Conservation (phyloP, 35 echinoderm and acorn worm species). For the Nesometra sesokonis region DNA sequence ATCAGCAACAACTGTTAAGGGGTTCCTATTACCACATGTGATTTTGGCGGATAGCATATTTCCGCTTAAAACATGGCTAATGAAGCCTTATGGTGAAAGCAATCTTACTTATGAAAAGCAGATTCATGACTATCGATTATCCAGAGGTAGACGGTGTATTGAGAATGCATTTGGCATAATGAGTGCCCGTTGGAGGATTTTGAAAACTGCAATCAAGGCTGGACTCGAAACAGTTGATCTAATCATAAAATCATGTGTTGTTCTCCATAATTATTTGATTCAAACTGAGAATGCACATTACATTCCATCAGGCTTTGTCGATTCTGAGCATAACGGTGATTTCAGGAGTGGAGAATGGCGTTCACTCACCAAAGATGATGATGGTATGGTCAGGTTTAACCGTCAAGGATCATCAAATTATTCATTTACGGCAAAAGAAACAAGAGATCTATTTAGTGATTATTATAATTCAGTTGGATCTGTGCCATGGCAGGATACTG, state of each 20-base stretch:
- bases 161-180: conserved; percentile 7
- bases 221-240: background rate
- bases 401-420: background rate
- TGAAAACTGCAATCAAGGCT: background rate
- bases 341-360: background rate
- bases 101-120: background rate
- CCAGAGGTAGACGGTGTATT: background rate
- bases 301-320: background rate
- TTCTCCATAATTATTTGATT: background rate
- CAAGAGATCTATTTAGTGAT: background rate
- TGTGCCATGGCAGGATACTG: background rate
- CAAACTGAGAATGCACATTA: background rate
- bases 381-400: background rate
- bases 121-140: background rate
- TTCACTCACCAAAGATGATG: background rate
- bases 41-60: background rate
- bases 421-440: background rate
- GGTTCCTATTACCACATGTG: background rate
- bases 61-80: background rate
- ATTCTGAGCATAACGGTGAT: background rate
- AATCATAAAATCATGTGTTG: background rate
- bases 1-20: background rate
- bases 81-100: background rate
- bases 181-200: background rate
- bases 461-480: background rate